Evolutionary conservation across 2,113 vertebrate genomes (phyloP), one percentile per base, ranked within the genome.

Genomic region (Syrrhaptes paradoxus): DNA sequence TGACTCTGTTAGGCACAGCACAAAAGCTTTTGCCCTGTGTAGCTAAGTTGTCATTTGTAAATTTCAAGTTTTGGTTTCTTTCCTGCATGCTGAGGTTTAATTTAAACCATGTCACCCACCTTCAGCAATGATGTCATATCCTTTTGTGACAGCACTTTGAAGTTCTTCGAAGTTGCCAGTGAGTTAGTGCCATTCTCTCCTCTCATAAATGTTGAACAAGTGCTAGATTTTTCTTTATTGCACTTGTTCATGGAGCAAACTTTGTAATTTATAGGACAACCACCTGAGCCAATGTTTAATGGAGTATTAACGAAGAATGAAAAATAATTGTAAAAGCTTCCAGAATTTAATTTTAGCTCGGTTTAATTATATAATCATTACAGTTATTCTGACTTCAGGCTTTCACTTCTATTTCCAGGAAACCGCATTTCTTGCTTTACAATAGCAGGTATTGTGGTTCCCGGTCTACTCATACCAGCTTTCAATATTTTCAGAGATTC

Each of bases 1-100:
- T 98, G 97, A 94, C 96, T 91, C 85, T 94, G 61, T 43, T 66
- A 70, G 65, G 71, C 71, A 89, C 49, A 87, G 91, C 74, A 76
- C 14, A 29, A 96, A 92, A 96, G 62, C 51, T 93, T 95, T 97
- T 90, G 77, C 79, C 51, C 67, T 85, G 28, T 73, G 32, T 70
- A 73, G 79, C 79, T 77, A 89, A 93, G 41, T 79, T 96, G 96
- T 95, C 93, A 95, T 94, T 97, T 97, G 77, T 73, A 98, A 96
- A 96, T 97, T 87, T 97, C 88, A 89, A 67, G 92, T 86, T 91
- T 95, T 91, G 54, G 52, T 85, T 96, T 96, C 89, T 96, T 89
- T 88, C 34, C 73, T 79, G 17, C 51, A 31, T 88, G 87, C 62
- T 85, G 71, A 94, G 41, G 58, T 95, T 96, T 97, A 97, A 97